phyloP scores from a whole-genome alignment of 2,797 vertebrate species.

The Macropus fuliginosus region DNA sequence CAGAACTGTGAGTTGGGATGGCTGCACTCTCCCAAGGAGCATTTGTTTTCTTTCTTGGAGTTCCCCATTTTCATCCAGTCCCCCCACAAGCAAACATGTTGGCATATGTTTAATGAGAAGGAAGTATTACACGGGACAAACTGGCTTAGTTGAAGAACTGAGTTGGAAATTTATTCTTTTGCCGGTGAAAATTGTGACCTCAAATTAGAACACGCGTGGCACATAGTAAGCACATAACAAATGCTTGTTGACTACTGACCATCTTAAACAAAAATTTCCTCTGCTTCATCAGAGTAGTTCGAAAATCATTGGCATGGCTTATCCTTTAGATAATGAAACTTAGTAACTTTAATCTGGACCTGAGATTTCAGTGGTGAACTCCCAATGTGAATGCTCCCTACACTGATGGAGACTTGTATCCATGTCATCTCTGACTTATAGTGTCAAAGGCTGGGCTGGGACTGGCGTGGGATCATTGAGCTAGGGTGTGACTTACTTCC shows the following conservation, averaged over 20 bases:
- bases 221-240: neutral
- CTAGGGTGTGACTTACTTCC: neutral
- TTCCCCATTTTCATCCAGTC: conserved; percentile 17
- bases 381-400: neutral
- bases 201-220: conserved; percentile 36
- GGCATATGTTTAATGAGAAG: conserved; percentile 6
- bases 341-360: neutral
- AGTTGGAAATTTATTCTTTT: conserved; percentile 39
- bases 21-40: neutral
- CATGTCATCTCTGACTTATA: neutral
- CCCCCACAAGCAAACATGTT: conserved; percentile 2
- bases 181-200: conserved; percentile 48
- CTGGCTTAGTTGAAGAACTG: conserved; percentile 40
- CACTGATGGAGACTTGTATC: neutral
- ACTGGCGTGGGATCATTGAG: neutral
- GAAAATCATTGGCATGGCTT: conserved; percentile 51
- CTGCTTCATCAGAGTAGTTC: conserved; percentile 40
- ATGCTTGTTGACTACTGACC: neutral
- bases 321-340: conserved; percentile 54
- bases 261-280: conserved; percentile 52
- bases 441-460: neutral
- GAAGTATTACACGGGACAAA: neutral
- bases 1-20: neutral
- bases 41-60: conserved; percentile 17
- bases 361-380: neutral